Evolutionary conservation across 35 echinoderm and acorn worm species (phyloP), one percentile per base, ranked within the genome.

Genomic region (Apostichopus californicus): DNA sequence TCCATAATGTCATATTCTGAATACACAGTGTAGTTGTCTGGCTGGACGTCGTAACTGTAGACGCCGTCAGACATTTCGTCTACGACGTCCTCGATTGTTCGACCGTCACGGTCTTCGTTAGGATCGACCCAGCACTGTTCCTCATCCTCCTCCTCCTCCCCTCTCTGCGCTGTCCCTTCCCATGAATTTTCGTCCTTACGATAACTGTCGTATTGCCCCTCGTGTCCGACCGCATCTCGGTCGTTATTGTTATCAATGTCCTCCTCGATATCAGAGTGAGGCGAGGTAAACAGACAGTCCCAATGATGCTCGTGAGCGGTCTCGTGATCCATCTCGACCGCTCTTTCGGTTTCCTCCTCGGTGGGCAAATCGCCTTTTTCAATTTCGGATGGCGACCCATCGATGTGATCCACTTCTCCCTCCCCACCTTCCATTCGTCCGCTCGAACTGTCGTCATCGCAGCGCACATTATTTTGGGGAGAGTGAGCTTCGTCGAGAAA

Each of bases 1-100:
- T 97, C 95, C 13, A 97, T 87, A 73, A 97, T 93, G 53, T 97
- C 95, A 89, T 93, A 90, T 64, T 97, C 95, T 92, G 90, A 91
- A 81, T 97, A 94, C 52, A 93, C 93, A 23, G 86, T 54, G 25
- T 91, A 91, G 26, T 77, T 68, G 22, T 56, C 20, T 17, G 55
- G 15, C 57, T 85, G 56, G 55, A 85, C 81, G 57, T 85, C 56
- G 57, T 85, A 85, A 58, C 81, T 85, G 57, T 85, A 85, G 8
- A 85, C 81, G 3, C 81, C 81, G 8, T 85, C 81, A 59, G 81
- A 85, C 81, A 85, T 85, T 85, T 60, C 81, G 24, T 85, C 81
- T 9, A 12, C 55, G 13, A 85, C 14, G 5, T 85, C 81, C 13
- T 13, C 81, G 5, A 85, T 15, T 25, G 71, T 75, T n/a, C 81